A percentile compares a stretch with the other conserved stretches of the same genome.
These are phyloP conservation scores for Labeo catla DNA, from an alignment of 2,113 vertebrate genomes.

Conservation along the genomic window DNA sequence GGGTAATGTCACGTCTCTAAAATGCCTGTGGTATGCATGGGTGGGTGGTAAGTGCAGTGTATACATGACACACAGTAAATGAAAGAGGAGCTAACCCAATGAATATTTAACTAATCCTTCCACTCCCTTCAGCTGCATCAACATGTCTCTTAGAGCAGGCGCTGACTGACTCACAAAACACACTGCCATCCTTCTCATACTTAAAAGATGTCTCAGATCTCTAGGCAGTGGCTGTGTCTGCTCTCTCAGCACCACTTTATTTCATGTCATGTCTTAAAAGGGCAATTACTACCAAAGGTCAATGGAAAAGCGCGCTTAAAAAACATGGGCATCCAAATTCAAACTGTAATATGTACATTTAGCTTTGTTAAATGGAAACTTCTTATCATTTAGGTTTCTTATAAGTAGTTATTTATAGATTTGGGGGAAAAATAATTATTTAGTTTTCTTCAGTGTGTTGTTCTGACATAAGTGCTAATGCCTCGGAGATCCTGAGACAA, in stretches of 20 bases:
- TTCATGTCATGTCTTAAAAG: neutral
- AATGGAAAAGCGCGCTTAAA: neutral
- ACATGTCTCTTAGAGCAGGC: conserved; percentile 8
- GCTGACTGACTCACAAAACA: conserved; percentile 39
- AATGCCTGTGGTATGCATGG: conserved; percentile 10
- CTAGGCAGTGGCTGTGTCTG: neutral
- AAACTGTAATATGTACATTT: neutral
- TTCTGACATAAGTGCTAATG: neutral
- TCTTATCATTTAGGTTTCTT: neutral
- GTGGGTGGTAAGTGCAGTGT: neutral
- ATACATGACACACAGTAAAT: conserved; percentile 37
- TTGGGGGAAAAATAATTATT: neutral
- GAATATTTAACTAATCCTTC: conserved; percentile 44
- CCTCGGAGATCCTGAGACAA: neutral
- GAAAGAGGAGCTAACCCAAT: conserved; percentile 43
- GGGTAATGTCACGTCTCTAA: conserved; percentile 1
- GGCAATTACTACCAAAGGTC: neutral
- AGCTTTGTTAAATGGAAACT: neutral
- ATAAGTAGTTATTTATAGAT: neutral
- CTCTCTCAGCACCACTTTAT: neutral
- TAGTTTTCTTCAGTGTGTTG: neutral
- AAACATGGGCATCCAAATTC: neutral
- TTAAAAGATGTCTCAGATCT: conserved; percentile 25
- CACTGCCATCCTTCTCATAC: conserved; percentile 15
- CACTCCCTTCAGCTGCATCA: conserved; percentile 33